Evolutionary conservation across 2,888 invertebrate genomes (phyloP).

Genomic region (Pogonocherus hispidulus): DNA sequence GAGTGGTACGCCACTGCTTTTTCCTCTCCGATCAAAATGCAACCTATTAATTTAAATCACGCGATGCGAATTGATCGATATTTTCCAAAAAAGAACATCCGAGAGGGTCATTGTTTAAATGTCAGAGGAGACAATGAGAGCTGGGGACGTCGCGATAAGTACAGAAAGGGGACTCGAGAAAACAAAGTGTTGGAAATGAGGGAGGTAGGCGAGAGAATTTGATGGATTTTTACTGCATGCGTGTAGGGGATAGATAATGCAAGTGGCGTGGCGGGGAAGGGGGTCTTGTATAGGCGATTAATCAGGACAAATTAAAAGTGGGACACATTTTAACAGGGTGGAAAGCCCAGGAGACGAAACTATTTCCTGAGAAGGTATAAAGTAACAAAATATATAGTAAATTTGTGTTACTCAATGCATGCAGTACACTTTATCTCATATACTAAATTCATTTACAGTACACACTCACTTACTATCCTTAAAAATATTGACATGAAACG

Average conservation of each 20-base stretch:
- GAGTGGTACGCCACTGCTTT: too few species aligned
- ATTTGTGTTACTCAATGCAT: too few species aligned
- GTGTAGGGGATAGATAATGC: slow-evolving; percentile 12
- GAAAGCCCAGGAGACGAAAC: not conserved
- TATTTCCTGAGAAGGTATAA: not conserved
- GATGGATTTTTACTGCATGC: slow-evolving; percentile 28
- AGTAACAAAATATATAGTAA: too few species aligned
- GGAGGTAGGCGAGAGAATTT: slow-evolving; percentile 43
- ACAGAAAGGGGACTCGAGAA: slow-evolving; percentile 34
- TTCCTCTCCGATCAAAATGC: too few species aligned
- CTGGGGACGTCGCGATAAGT: slow-evolving; percentile 42
- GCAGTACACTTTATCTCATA: too few species aligned
- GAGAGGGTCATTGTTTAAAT: slow-evolving; percentile 48
- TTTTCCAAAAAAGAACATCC: slow-evolving; percentile 27
- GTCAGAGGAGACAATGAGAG: slow-evolving; percentile 51
- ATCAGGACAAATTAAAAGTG: not conserved
- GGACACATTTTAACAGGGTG: not conserved
- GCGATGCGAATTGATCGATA: slow-evolving; percentile 35
- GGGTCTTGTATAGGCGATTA: not conserved
- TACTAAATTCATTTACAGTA: too few species aligned
- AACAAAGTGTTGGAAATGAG: slow-evolving; percentile 48
- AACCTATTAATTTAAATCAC: too few species aligned
- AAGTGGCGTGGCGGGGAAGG: not conserved
- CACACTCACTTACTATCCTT: too few species aligned
- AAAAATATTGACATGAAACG: too few species aligned